Percentiles rank a stretch among this genome's conserved stretches.
phyloP scores from a whole-genome alignment of 2,797 vertebrate species.

The Microcaecilia unicolor region DNA sequence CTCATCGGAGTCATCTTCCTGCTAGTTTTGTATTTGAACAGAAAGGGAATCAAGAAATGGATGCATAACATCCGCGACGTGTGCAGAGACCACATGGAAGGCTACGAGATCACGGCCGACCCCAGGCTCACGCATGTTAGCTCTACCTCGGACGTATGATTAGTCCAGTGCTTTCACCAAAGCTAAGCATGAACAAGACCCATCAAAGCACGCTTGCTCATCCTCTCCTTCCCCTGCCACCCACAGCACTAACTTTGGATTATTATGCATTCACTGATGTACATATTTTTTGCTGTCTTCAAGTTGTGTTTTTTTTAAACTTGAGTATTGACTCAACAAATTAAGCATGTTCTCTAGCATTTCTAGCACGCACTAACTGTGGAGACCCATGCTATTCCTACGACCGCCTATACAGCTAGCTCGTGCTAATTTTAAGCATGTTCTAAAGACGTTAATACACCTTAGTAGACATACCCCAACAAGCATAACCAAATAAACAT shows the following conservation, averaged over 20 bases:
- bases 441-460: too few relatives aligned
- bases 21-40: slow-evolving; percentile 92
- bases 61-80: slow-evolving; percentile 94
- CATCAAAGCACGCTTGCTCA: slow-evolving; percentile 45
- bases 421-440: too few relatives aligned
- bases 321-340: too few relatives aligned
- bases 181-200: slow-evolving; percentile 71
- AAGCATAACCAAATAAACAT: too few relatives aligned
- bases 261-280: slow-evolving; percentile 21
- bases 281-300: not conserved
- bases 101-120: slow-evolving; percentile 93
- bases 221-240: slow-evolving; percentile 16
- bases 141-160: slow-evolving; percentile 89
- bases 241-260: slow-evolving; percentile 19
- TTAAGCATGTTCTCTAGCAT: too few relatives aligned
- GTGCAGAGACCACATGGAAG: slow-evolving; percentile 97
- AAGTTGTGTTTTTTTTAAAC: not conserved
- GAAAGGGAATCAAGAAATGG: slow-evolving; percentile 97
- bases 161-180: slow-evolving; percentile 9
- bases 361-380: too few relatives aligned
- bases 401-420: too few relatives aligned
- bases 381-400: too few relatives aligned
- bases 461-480: too few relatives aligned
- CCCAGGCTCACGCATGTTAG: slow-evolving; percentile 86
- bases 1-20: slow-evolving; percentile 94